A percentile compares a stretch with the other conserved stretches of the same genome.
Conservation (phyloP, 2,797 vertebrate species). For the Geotrypetes seraphini region DNA sequence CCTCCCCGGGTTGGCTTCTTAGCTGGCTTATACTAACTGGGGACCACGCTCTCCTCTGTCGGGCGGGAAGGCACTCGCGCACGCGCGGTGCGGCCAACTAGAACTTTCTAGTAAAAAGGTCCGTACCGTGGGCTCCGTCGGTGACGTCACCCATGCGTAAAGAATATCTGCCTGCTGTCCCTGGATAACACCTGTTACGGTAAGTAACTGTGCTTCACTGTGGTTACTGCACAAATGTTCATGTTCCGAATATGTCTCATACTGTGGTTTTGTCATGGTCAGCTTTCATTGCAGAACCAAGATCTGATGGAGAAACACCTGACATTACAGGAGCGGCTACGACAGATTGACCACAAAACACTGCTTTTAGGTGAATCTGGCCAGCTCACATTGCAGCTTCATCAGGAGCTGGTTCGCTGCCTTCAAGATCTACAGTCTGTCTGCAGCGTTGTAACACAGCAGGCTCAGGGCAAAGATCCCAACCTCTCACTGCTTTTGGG, state of each 20-base stretch:
- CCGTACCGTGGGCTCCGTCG: too few species aligned
- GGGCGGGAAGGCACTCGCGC: too few species aligned
- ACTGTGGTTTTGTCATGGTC: conserved; percentile 1
- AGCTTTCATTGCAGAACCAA: conserved; percentile 91
- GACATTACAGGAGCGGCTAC: conserved; percentile 79
- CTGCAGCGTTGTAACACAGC: conserved; percentile 85
- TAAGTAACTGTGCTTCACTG: too few species aligned
- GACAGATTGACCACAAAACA: conserved; percentile 44
- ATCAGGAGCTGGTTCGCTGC: conserved; percentile 74
- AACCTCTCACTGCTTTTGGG: conserved; percentile 92
- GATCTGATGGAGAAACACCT: conserved; percentile 90
- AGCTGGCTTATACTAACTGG: too few species aligned
- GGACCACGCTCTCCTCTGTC: too few species aligned
- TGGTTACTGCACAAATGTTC: too few species aligned
- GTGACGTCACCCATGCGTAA: too few species aligned
- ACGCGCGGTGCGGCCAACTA: too few species aligned
- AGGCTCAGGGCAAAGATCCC: conserved; percentile 84
- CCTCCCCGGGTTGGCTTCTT: too few species aligned
- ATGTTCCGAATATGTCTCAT: not conserved
- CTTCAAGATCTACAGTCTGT: conserved; percentile 81
- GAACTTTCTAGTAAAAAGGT: too few species aligned
- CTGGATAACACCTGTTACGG: too few species aligned
- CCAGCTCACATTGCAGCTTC: conserved; percentile 56
- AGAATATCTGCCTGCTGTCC: too few species aligned
- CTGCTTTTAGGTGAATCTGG: conserved; percentile 46